A percentile compares a stretch with the other conserved stretches of the same genome.
phyloP scores from a whole-genome alignment of 2,113 vertebrate species.

The Oreochromis spilurus region DNA sequence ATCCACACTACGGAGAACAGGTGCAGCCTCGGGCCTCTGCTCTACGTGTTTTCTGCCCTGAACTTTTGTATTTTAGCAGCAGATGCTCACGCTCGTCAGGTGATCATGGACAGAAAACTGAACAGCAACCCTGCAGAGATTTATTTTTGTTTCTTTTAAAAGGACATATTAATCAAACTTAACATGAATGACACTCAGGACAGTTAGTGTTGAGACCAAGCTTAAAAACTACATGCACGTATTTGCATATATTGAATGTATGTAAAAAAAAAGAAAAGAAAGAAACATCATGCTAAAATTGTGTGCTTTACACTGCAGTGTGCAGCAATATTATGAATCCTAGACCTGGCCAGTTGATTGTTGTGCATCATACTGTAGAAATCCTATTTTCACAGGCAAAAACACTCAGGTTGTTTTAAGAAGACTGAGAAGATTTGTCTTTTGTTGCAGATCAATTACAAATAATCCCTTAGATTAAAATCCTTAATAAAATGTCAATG shows the following conservation, averaged over 20 bases:
- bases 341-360: not conserved
- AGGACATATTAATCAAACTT: not conserved
- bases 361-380: not conserved
- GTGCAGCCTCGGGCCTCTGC: not conserved
- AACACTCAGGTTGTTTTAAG: not conserved
- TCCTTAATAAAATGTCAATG: not conserved
- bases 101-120: not conserved
- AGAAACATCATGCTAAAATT: not conserved
- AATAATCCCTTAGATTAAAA: not conserved
- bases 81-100: not conserved
- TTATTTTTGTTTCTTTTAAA: not conserved
- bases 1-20: not conserved
- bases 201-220: not conserved
- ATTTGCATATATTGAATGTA: not conserved
- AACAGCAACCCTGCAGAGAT: not conserved
- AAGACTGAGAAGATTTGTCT: not conserved
- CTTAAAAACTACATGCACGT: not conserved
- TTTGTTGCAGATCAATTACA: not conserved
- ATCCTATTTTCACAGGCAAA: not conserved
- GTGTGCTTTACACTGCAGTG: not conserved
- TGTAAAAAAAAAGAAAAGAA: not conserved
- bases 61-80: not conserved
- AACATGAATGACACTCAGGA: not conserved
- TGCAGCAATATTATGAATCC: not conserved
- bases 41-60: not conserved